Evolutionary conservation across 2,888 invertebrate species (phyloP), one percentile per base, ranked within the genome.

Genomic region (Lasioglossum malachurum): DNA sequence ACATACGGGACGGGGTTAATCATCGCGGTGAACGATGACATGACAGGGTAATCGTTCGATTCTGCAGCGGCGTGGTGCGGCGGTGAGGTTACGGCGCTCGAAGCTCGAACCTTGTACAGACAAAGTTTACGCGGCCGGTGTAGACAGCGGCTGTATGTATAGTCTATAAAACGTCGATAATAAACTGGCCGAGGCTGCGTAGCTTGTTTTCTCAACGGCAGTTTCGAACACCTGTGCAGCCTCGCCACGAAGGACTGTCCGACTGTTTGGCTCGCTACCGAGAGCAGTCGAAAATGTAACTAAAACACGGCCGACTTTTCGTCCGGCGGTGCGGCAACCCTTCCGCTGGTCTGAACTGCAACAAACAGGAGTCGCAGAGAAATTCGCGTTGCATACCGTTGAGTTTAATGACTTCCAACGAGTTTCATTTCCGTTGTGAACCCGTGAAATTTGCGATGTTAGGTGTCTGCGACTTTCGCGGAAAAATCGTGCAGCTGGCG

Each of bases 81-180:
- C 27, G 27, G 14, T 1, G 60, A 27, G 27, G 60, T 60, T 60
- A 27, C 60, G 27, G 2, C 0, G 60, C 64, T 64, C 64, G 23
- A 4, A n/a, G n/a, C 57, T 27, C 60, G 64, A 31, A 31, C 64
- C 31, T 64, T 64, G 31, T 3, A 23, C 35, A n/a, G n/a, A n/a
- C n/a, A 67, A 67, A 67, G 71, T 71, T 71, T 41, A 71, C 71
- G 71, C 71, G 41, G 23, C 71, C 38, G 23, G 38, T 71, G 71
- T 41, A 71, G 71, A 71, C 71, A 71, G 71, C 41, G 41, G 41
- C 23, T 12, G 67, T 35, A 71, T 12, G 67, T 35, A 71, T 44
- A 72, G 72, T 44, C 38, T 14, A 44, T 27, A 44, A 72, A 72
- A 44, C 44, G 44, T 72, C 72, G 72, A 72, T 72, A 44, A 72